phyloP scores from a whole-genome alignment of 92 coral and sea anemone species.

The Scolanthus callimorphus region DNA sequence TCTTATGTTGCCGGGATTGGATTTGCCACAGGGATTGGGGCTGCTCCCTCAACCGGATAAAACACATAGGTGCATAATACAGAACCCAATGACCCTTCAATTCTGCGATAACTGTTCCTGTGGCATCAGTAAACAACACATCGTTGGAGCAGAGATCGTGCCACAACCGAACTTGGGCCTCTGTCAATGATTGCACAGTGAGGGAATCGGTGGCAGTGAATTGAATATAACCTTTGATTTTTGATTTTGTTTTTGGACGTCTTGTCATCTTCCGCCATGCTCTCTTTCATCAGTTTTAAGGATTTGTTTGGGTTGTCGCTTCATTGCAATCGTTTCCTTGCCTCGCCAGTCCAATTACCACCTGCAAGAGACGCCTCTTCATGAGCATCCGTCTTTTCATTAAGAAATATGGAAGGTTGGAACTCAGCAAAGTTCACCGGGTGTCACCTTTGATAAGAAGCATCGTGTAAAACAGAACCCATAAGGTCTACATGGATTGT shows the following conservation, averaged over 20 bases:
- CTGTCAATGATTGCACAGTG: conserved; percentile 41
- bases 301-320: not conserved
- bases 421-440: not conserved
- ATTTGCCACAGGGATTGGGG: conserved; percentile 41
- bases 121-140: conserved; percentile 33
- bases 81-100: conserved; percentile 21
- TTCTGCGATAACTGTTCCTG: conserved; percentile 26
- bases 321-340: conserved; percentile 2
- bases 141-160: conserved; percentile 25
- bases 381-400: conserved; percentile 4
- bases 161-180: conserved; percentile 45
- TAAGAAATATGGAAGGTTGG: conserved; percentile 4
- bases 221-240: conserved; percentile 28
- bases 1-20: not conserved
- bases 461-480: conserved; percentile 2
- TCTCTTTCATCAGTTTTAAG: not conserved
- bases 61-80: conserved; percentile 27
- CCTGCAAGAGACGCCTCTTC: conserved; percentile 5
- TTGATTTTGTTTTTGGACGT: conserved; percentile 2
- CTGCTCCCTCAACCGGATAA: conserved; percentile 15
- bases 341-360: conserved; percentile 27
- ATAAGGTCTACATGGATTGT: not conserved
- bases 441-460: not conserved
- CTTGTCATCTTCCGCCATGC: not conserved
- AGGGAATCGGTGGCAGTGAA: conserved; percentile 23